Conservation (phyloP, 1,140 invertebrate species). For the Zaprionus vittiger region DNA sequence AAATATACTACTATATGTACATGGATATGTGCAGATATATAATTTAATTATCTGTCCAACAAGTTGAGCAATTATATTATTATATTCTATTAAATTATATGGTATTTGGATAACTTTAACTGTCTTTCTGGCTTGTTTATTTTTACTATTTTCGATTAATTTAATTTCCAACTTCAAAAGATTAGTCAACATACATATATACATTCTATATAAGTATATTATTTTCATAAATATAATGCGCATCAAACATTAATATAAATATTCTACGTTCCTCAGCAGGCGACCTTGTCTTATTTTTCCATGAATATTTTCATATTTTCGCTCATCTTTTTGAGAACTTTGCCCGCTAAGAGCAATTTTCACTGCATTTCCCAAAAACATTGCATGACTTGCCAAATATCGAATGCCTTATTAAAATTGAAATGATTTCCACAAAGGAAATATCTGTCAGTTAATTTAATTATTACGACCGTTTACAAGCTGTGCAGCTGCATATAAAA, state of each 20-base stretch:
- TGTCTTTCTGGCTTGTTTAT: not conserved
- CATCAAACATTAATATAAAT: too few species aligned
- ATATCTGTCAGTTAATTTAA: not conserved
- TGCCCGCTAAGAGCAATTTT: not conserved
- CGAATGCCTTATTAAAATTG: not conserved
- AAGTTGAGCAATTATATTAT: not conserved
- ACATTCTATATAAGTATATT: not conserved
- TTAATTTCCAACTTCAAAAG: not conserved
- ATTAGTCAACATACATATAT: not conserved
- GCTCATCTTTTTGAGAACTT: not conserved
- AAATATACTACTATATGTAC: not conserved
- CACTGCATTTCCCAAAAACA: not conserved
- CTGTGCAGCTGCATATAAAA: not conserved
- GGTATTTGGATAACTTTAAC: not conserved
- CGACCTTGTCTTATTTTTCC: slow-evolving; percentile 1
- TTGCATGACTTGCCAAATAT: not conserved
- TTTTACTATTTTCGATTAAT: not conserved
- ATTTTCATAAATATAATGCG: too few species aligned
- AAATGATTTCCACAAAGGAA: not conserved
- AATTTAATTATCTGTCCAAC: not conserved
- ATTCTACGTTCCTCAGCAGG: not conserved
- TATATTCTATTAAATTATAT: too few species aligned
- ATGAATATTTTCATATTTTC: not conserved
- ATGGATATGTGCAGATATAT: not conserved
- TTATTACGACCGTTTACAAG: not conserved